Base-by-base conservation (phyloP, 2,888 invertebrate genomes). In the Drosophila anomalipes region DNA sequence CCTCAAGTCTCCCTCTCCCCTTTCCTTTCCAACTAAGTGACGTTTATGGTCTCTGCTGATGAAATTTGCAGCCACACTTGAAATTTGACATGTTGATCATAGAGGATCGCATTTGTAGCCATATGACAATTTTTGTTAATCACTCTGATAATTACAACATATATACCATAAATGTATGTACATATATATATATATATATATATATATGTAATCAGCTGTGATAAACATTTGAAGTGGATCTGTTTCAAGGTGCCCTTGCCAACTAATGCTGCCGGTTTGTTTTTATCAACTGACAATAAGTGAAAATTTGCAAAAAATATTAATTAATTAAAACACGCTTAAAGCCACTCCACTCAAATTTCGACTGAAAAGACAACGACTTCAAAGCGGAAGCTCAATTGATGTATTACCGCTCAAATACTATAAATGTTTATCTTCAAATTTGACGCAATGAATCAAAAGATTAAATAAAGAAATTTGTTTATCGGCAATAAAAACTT, bases 211-310 rank as follows among this genome's bases (percentile, higher is more conserved):
- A 59, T 53, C 37, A 56, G 49, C 35, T 62, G 47, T 53, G 52
- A 65, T 66, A 71, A 47, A 57, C 56, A 72, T 69, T 76, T 60
- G 44, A 44, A 37, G 72, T 72, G 69, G 73, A 54, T 73, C 60
- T 32, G 64, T 83, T 66, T 82, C 83, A 84, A 86, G 86, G 83
- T 84, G 83, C 84, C 83, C 87, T 84, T 84, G 82, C 53, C 62
- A 73, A 64, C 64, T 76, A 66, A 51, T 72, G 57, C 30, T 60
- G 57, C 59, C 35, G 52, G 44, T 49, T 61, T 58, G 26, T 51
- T n/a, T 62, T 33, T 37, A 44, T 58, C 28, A 12, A 32, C n/a
- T 22, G 39, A 32, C 72, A 77, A 59, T 66, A 28, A 66, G 65
- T 62, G 44, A 70, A 85, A 68, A 79, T 73, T 26, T 54, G 59